Base-by-base conservation (phyloP, 2,113 vertebrate genomes). In the Montifringilla adamsi region DNA sequence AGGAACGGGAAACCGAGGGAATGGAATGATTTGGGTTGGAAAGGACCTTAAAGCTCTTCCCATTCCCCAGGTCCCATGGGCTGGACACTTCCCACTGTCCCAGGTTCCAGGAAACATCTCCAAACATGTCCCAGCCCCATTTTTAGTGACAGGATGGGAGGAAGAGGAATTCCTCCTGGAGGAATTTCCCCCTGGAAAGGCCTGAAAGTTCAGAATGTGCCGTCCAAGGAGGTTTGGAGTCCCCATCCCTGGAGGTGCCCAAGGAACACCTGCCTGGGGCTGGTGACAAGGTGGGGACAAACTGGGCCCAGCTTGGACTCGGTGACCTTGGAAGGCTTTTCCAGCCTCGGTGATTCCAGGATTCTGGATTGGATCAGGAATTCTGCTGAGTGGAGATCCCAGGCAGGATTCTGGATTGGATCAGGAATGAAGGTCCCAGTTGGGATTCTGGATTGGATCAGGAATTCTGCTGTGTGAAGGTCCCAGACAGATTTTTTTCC, bases 371-470 rank as follows among this genome's bases (percentile, higher is more conserved):
- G 4, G 11, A 18, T 6, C 18, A 3, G 68, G 62, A 47, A 23
- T 2, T 11, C 56, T 0, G 9, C 6, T 0, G 7, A 0, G 0
- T 12, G 14, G 11, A 23, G 18, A 4, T 19, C 59, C 59, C 47
- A 35, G 9, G 16, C 3, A 0, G 31, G 22, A 50, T 50, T 50
- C 49, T 50, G 49, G 49, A 50, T 27, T 26, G 24, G 49, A 27
- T 50, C 24, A 18, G 50, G 50, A 30, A 30, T 53, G 39, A 39
- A 39, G 39, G 11, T 39, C 39, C 39, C 39, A 39, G 11, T 39
- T 39, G 39, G 39, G 39, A 39, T 39, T 39, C 39, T 39, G 39
- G 11, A 39, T 39, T 4, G 4, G 10, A 16, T 5, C 17, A 3
- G 67, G 60, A 47, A 23, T 2, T 11, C 56, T 0, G 9, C 5